phyloP scores from a whole-genome alignment of 2,797 vertebrate species.

The Chloroceryle amazona region DNA sequence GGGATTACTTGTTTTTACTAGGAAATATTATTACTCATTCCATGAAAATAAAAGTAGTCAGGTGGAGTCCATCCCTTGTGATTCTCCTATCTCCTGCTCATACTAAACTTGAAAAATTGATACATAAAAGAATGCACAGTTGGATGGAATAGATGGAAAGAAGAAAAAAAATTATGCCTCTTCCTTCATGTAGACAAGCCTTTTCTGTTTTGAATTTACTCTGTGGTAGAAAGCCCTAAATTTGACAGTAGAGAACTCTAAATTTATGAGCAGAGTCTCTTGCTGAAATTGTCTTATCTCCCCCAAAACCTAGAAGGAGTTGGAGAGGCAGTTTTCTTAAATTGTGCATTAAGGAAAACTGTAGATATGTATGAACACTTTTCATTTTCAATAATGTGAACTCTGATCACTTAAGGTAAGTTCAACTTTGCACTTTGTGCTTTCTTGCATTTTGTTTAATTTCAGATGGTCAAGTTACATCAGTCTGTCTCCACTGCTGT shows the following conservation, averaged over 20 bases:
- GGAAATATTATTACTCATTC: background rate
- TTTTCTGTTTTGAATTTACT: background rate
- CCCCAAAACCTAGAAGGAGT: background rate
- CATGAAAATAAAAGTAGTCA: background rate
- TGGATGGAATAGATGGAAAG: background rate
- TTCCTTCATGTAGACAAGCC: background rate
- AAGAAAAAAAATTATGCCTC: background rate
- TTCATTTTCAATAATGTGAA: background rate
- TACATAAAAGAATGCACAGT: background rate
- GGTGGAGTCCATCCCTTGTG: background rate
- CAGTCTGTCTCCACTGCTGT: background rate
- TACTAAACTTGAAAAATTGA: background rate
- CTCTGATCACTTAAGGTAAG: background rate
- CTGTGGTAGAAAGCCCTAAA: background rate
- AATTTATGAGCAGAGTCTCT: background rate
- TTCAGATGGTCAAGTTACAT: background rate
- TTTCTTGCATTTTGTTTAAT: background rate
- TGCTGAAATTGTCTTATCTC: background rate
- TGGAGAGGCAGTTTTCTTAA: background rate
- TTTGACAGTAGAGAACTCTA: background rate
- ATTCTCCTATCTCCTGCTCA: background rate
- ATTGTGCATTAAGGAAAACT: background rate
- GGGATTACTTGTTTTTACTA: background rate
- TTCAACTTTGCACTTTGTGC: background rate
- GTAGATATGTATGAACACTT: background rate